Evolutionary conservation across 2,113 vertebrate species (phyloP).

Genomic region (Apeltes quadracus): DNA sequence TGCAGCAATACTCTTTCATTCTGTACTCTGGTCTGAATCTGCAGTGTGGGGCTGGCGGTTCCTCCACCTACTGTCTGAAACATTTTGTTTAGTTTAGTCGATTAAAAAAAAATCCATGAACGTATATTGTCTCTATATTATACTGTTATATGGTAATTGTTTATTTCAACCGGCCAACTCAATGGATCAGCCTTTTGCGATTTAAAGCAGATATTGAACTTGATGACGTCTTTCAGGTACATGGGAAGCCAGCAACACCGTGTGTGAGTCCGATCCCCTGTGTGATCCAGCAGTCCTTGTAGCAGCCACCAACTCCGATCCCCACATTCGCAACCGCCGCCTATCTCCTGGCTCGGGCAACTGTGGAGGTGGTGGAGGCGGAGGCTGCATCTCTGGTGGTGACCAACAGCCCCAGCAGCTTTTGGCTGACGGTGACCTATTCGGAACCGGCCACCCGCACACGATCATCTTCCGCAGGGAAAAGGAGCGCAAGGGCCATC

Average conservation of each 20-base stretch:
- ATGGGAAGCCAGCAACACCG: conserved; percentile 82
- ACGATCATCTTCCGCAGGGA: conserved; percentile 60
- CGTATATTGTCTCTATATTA: background rate
- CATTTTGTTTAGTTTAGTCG: background rate
- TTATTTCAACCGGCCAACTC: background rate
- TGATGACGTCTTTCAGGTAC: conserved; percentile 70
- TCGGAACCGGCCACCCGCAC: conserved; percentile 50
- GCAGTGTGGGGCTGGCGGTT: background rate
- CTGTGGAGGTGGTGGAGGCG: conserved; percentile 79
- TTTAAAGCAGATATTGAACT: background rate
- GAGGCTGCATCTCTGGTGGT: conserved; percentile 68
- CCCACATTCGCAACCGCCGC: conserved; percentile 85
- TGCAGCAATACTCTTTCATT: background rate
- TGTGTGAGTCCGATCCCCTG: conserved; percentile 79
- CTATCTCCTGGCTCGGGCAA: conserved; percentile 81
- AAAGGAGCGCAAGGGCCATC: conserved; percentile 72
- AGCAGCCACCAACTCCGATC: conserved; percentile 79
- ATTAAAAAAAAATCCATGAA: background rate
- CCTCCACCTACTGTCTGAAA: too few species aligned
- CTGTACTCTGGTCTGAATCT: background rate
- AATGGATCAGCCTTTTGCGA: background rate
- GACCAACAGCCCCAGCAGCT: conserved; percentile 62
- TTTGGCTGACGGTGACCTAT: conserved; percentile 52
- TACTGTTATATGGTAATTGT: background rate
- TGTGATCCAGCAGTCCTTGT: conserved; percentile 79